Conservation (phyloP, 2,888 invertebrate genomes). For the Phortica okadai region DNA sequence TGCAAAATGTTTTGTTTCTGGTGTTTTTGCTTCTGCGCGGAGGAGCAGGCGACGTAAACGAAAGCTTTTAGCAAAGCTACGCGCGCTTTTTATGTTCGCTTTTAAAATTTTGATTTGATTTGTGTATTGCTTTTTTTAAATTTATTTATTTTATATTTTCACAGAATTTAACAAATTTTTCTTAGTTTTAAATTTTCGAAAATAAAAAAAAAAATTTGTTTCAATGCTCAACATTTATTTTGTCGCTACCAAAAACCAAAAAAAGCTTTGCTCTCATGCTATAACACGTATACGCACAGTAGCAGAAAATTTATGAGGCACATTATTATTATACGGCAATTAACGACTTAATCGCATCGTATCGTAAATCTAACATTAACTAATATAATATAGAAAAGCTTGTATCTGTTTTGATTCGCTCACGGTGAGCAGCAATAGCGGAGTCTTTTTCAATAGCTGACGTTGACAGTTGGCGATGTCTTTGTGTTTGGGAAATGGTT, state of each 20-base stretch:
- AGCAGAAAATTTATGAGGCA: too few relatives aligned
- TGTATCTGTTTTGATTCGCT: conserved; percentile 75
- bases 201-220: neutral
- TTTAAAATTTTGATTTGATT: neutral
- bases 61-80: neutral
- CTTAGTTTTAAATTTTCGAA: conserved; percentile 30
- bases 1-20: too few relatives aligned
- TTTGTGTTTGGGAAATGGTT: conserved; percentile 65
- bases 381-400: conserved; percentile 73
- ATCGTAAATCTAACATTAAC: conserved; percentile 41
- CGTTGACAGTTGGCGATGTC: conserved; percentile 62
- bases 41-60: neutral
- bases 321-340: neutral
- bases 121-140: conserved; percentile 1
- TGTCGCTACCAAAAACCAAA: too few relatives aligned
- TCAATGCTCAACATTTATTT: neutral
- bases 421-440: conserved; percentile 71
- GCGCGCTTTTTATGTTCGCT: conserved; percentile 5
- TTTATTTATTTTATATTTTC: conserved; percentile 24
- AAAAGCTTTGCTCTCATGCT: too few relatives aligned
- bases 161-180: conserved; percentile 36
- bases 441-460: conserved; percentile 53
- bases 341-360: neutral
- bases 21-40: neutral
- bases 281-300: too few relatives aligned